Evolutionary conservation across 2,888 invertebrate genomes (phyloP), one percentile per base, ranked within the genome.

Genomic region (Pseudoips prasinana): DNA sequence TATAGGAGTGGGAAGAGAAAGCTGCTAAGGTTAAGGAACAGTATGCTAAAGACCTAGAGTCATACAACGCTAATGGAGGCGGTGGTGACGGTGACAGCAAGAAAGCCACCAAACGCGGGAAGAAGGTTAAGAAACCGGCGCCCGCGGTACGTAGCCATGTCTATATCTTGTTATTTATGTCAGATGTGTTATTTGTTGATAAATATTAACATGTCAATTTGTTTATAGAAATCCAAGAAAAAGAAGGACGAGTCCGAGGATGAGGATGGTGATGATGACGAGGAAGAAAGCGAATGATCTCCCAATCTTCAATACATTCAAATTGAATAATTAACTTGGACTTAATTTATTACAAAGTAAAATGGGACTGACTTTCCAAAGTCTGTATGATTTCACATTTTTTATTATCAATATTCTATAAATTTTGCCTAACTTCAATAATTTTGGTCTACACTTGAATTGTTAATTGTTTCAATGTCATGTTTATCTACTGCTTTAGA

Each of bases 1-100:
- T 55, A 23, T 57, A 95, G 95, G 95, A 96, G 84, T 98, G 96
- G 96, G 98, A 98, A 63, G 92, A 93, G 54, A 96, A 96, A 77
- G 96, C 96, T 3, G 94, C 92, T 8, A 93, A 95, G 77, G 94
- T 94, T 26, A 98, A 98, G 84, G 95, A 96, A 72, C 94, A 96
- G 39, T 99, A 98, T 78, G 92, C 92, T 35, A 92, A 92, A 68
- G 96, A 95, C 32, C 94, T 98, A 91, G 95, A 95, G 70, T 97
- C 96, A 65, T 99, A 96, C 78, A 94, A 95, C 73, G 94, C 93
- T 10, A 92, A 92, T 45, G 95, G 94, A 22, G 94, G 93, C 40
- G 90, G 90, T 37, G 90, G 90, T 36, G 91, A 90, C 44, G 89
- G 79, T 36, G 80, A 75, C 32, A 76, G 72, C 53, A 91, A 91